Percentiles rank a stretch among this genome's conserved stretches.
These are phyloP conservation scores for Paramormyrops kingsleyae DNA, from an alignment of 2,113 vertebrate species.

Conservation along the genomic window DNA sequence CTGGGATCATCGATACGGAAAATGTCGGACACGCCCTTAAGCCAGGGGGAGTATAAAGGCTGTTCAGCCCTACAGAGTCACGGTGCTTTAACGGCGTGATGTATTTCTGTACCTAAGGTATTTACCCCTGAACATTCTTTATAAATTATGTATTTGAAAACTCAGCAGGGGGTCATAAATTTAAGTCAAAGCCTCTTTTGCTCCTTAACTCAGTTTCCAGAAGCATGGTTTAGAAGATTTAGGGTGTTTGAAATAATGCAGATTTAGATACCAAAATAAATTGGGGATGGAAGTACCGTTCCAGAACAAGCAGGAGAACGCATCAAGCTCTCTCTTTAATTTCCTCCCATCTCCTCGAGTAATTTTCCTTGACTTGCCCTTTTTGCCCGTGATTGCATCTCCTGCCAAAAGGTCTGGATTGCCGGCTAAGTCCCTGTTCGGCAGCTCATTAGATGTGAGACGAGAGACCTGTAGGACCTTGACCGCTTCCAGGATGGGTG, in stretches of 20 bases:
- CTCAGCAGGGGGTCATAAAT: not conserved
- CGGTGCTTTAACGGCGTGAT: not conserved
- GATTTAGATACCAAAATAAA: not conserved
- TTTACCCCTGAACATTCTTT: not conserved
- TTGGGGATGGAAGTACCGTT: not conserved
- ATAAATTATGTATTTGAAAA: conserved; percentile 7
- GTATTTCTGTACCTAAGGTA: not conserved
- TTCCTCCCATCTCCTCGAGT: conserved; percentile 15
- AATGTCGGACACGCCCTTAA: conserved; percentile 16
- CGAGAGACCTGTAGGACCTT: not conserved
- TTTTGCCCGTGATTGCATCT: conserved; percentile 11
- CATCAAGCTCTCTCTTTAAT: conserved; percentile 6
- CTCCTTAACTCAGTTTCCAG: conserved; percentile 15
- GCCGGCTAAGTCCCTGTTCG: conserved; percentile 5
- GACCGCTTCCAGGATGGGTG: not conserved
- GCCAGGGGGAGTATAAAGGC: conserved; percentile 4
- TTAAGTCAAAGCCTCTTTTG: not conserved
- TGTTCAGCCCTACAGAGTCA: not conserved
- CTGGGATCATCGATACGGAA: conserved; percentile 14
- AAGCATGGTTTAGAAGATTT: conserved; percentile 10
- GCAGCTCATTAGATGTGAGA: not conserved
- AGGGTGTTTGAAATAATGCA: conserved; percentile 13
- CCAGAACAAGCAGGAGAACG: not conserved
- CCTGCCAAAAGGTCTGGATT: conserved; percentile 2
- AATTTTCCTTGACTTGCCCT: conserved; percentile 11